Percentiles rank a stretch among this genome's conserved stretches.
phyloP scores from a whole-genome alignment of 2,888 invertebrate species.

The Shargacucullia verbasci region DNA sequence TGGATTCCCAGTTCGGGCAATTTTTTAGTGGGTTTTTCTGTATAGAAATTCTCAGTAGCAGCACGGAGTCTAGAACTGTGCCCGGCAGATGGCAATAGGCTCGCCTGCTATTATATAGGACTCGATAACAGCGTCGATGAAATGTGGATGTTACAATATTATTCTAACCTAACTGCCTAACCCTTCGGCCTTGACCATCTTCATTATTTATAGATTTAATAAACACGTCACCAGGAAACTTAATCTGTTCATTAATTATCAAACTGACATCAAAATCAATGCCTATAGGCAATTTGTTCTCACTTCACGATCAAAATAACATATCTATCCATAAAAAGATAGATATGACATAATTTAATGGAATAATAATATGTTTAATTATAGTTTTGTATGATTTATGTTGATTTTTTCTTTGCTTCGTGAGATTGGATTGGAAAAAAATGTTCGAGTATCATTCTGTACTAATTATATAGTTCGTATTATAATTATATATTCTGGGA shows the following conservation, averaged over 20 bases:
- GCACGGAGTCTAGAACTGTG: no score
- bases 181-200: slow-evolving; percentile 1
- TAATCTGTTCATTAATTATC: slow-evolving; percentile 33
- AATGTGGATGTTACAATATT: no score
- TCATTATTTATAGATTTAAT: slow-evolving; percentile 38
- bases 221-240: slow-evolving; percentile 35
- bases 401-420: slow-evolving; percentile 2
- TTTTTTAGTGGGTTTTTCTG: no score
- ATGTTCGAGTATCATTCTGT: no score
- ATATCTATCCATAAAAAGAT: slow-evolving; percentile 16
- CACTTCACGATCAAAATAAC: slow-evolving; percentile 16
- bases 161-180: no score
- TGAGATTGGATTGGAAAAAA: slow-evolving; percentile 1
- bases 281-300: slow-evolving; percentile 16
- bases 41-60: no score
- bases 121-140: no score
- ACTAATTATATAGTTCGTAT: no score
- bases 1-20: no score
- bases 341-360: slow-evolving; percentile 28
- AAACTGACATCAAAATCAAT: slow-evolving; percentile 35
- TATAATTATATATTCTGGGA: not conserved
- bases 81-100: no score
- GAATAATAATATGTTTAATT: slow-evolving; percentile 27
- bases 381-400: slow-evolving; percentile 26
- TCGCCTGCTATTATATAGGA: no score